Evolutionary conservation across 2,888 invertebrate species (phyloP).

Genomic region (Troglohyphantes excavatus): DNA sequence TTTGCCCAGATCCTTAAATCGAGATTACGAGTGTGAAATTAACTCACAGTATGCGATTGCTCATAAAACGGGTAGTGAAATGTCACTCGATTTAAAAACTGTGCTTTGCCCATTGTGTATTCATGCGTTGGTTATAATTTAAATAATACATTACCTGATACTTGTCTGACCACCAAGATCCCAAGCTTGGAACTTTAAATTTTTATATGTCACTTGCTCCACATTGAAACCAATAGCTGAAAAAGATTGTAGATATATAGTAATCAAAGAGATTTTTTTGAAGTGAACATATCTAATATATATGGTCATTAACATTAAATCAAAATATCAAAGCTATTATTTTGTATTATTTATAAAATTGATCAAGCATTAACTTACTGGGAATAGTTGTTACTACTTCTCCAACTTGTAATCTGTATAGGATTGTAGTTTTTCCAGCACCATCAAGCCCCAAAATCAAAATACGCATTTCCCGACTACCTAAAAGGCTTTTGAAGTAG

Average conservation of each 20-base stretch:
- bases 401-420: conserved; percentile 97
- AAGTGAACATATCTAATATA: too few relatives aligned
- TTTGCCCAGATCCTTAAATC: too few relatives aligned
- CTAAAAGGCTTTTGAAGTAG: conserved; percentile 94
- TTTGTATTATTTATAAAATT: background rate
- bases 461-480: conserved; percentile 85
- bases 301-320: too few relatives aligned
- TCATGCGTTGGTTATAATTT: background rate
- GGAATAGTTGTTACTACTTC: conserved; percentile 97
- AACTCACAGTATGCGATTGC: too few relatives aligned
- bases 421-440: conserved; percentile 94
- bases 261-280: background rate
- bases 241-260: conserved; percentile 82
- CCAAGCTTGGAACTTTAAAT: conserved; percentile 99
- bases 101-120: too few relatives aligned
- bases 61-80: too few relatives aligned
- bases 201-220: conserved; percentile 99
- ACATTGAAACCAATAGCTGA: conserved; percentile 99
- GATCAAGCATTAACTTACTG: conserved; percentile 77
- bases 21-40: too few relatives aligned
- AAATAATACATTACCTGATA: conserved; percentile 88
- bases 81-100: too few relatives aligned
- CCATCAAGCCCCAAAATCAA: conserved; percentile 85
- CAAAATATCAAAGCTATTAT: background rate
- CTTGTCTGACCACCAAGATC: conserved; percentile 99